A percentile compares a stretch with the other conserved stretches of the same genome.
phyloP scores from a whole-genome alignment of 1,140 invertebrate genomes.

The Elymnias hypermnestra region DNA sequence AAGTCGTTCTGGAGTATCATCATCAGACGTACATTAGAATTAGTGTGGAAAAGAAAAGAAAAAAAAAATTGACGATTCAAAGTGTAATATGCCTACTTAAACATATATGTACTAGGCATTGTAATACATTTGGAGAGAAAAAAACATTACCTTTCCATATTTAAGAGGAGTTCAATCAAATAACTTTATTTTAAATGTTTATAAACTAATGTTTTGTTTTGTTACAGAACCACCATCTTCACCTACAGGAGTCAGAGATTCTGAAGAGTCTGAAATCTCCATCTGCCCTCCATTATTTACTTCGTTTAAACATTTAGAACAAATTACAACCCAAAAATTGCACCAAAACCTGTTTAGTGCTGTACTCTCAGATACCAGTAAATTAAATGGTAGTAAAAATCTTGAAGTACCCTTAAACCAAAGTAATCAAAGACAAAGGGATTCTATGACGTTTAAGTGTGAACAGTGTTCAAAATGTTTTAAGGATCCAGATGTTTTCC shows the following conservation, averaged over 20 bases:
- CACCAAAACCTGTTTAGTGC: neutral
- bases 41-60: no score
- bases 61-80: no score
- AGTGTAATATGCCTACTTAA: no score
- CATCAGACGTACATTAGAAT: no score
- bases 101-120: no score
- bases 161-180: no score
- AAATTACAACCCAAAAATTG: constrained; percentile 1
- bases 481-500: constrained; percentile 60
- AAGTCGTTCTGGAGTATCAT: no score
- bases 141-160: no score
- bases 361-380: constrained; percentile 1
- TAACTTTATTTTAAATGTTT: no score
- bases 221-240: constrained; percentile 9
- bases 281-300: neutral
- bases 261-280: neutral
- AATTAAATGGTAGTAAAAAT: neutral
- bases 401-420: constrained; percentile 9
- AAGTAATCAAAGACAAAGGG: neutral
- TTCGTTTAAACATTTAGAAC: neutral
- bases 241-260: neutral
- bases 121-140: no score
- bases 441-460: constrained; percentile 43
- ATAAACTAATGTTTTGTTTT: no score
- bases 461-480: constrained; percentile 56